These are phyloP conservation scores for Neodon shergylaensis DNA, from an alignment of 2,113 vertebrate genomes.

Conservation along the genomic window DNA sequence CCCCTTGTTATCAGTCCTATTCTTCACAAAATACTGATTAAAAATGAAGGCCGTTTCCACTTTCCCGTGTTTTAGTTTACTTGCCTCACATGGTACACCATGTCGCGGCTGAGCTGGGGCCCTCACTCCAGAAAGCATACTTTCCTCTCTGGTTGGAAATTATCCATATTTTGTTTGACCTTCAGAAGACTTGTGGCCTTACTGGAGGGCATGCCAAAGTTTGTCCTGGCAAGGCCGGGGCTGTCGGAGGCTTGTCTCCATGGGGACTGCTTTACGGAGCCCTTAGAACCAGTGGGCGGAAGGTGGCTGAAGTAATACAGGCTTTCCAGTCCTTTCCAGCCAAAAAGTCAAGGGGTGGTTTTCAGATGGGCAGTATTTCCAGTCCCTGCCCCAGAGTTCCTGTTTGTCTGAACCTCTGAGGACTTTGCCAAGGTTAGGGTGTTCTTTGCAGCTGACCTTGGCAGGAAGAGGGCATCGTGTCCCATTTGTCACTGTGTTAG, in stretches of 20 bases:
- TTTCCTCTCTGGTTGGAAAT: conserved; percentile 81
- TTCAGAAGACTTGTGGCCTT: conserved; percentile 71
- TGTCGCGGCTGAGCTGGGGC: conserved; percentile 65
- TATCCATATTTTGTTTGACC: conserved; percentile 75
- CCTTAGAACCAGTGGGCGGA: conserved; percentile 37
- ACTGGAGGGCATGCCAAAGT: conserved; percentile 52
- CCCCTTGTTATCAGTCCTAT: conserved; percentile 36
- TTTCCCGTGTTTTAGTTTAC: neutral
- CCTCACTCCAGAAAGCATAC: conserved; percentile 72
- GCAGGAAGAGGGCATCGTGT: conserved; percentile 25
- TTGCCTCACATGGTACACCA: neutral
- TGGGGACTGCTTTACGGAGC: conserved; percentile 22
- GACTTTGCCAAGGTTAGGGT: conserved; percentile 61
- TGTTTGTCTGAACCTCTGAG: conserved; percentile 63
- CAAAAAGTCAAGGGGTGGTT: conserved; percentile 59
- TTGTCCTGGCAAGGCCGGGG: conserved; percentile 55
- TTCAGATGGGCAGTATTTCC: conserved; percentile 51
- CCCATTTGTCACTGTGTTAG: conserved; percentile 30
- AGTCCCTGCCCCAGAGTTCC: conserved; percentile 36
- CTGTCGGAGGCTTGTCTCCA: conserved; percentile 36
- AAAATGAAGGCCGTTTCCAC: conserved; percentile 39
- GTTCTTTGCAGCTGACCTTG: conserved; percentile 64
- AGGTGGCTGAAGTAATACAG: conserved; percentile 33
- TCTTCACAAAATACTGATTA: conserved; percentile 65
- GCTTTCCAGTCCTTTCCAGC: conserved; percentile 61